Conservation (phyloP, 2,888 invertebrate species). For the Lysandra coridon region DNA sequence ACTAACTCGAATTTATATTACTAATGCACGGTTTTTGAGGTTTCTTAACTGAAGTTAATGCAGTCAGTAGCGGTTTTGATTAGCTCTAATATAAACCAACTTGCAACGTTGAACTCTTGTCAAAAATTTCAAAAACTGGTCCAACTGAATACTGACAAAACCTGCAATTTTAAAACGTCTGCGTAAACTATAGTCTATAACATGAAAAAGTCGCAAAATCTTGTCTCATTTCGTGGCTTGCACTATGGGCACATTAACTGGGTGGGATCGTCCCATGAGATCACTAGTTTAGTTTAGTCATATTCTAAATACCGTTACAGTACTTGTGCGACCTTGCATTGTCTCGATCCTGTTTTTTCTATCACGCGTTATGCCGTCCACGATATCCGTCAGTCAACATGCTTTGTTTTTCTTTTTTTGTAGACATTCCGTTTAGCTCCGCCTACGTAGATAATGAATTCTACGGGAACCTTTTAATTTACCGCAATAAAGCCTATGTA, state of each 20-base stretch:
- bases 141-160: no score
- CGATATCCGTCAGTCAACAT: slow-evolving; percentile 26
- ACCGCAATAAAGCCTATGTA: background rate
- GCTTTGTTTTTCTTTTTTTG: slow-evolving; percentile 8
- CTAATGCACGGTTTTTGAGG: no score
- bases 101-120: no score
- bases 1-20: no score
- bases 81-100: no score
- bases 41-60: no score
- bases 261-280: slow-evolving; percentile 16
- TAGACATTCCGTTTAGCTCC: background rate
- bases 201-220: background rate
- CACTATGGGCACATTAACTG: background rate
- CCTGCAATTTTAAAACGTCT: background rate
- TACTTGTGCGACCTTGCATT: slow-evolving; percentile 19
- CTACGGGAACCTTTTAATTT: background rate
- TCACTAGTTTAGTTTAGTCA: background rate
- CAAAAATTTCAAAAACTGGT: no score
- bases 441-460: background rate
- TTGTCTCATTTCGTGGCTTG: no score
- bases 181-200: background rate
- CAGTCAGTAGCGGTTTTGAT: no score
- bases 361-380: background rate
- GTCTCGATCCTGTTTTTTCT: slow-evolving; percentile 22
- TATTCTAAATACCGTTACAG: slow-evolving; percentile 11